Conservation (phyloP, 2,888 invertebrate species). For the Carpatolechia fugitivella region DNA sequence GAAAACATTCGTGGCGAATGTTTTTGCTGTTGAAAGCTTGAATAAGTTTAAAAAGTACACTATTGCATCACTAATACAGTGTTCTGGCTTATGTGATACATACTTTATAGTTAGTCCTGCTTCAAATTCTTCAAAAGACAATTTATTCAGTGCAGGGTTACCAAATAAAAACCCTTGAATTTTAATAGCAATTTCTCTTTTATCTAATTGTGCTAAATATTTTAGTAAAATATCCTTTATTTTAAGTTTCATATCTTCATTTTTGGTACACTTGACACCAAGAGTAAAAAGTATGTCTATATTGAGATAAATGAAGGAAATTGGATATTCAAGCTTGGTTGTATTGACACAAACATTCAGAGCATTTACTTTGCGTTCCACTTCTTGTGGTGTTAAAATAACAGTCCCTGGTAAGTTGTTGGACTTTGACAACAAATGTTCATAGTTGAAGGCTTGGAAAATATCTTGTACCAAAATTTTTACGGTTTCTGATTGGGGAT, state of each 20-base stretch:
- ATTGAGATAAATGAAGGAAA: constrained; percentile 53
- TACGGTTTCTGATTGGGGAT: constrained; percentile 58
- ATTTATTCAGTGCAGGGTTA: constrained; percentile 23
- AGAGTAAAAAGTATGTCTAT: constrained; percentile 65
- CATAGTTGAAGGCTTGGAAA: constrained; percentile 48
- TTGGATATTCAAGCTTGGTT: constrained; percentile 50
- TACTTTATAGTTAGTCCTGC: constrained; percentile 60
- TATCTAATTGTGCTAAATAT: constrained; percentile 44
- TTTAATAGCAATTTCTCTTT: constrained; percentile 27
- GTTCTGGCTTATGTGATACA: constrained; percentile 26
- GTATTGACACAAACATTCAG: constrained; percentile 55
- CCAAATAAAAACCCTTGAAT: constrained; percentile 51
- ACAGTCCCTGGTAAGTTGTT: constrained; percentile 55
- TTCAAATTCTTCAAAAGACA: constrained; percentile 53
- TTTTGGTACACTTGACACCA: constrained; percentile 51
- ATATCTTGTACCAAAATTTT: constrained; percentile 42
- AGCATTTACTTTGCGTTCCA: constrained; percentile 54
- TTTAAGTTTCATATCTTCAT: constrained; percentile 48
- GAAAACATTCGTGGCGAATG: constrained; percentile 47
- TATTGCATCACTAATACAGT: constrained; percentile 43
- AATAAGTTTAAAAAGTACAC: constrained; percentile 53
- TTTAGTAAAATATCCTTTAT: constrained; percentile 56
- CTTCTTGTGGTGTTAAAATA: constrained; percentile 54
- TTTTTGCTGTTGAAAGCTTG: constrained; percentile 36
- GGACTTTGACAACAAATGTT: constrained; percentile 33